phyloP scores from a whole-genome alignment of 2,797 vertebrate genomes.

The Enteromius unitaeniatus region DNA sequence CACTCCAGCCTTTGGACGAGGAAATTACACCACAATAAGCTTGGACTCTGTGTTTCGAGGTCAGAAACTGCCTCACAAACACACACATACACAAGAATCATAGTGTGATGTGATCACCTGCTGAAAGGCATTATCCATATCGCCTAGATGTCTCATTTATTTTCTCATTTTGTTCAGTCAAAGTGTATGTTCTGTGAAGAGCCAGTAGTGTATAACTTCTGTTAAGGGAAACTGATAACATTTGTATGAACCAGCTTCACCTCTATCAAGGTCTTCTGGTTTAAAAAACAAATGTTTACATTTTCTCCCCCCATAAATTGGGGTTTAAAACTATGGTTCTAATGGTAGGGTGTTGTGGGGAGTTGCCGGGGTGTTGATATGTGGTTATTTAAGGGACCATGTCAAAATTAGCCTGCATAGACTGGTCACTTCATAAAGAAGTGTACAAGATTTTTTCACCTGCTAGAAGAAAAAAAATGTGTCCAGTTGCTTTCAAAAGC shows the following conservation, averaged over 20 bases:
- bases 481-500: neutral
- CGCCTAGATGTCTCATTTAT: slow-evolving; percentile 28
- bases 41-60: slow-evolving; percentile 76
- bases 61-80: slow-evolving; percentile 73
- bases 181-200: slow-evolving; percentile 3
- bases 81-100: slow-evolving; percentile 55
- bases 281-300: neutral
- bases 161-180: slow-evolving; percentile 39
- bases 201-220: neutral
- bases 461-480: neutral
- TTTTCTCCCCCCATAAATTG: neutral
- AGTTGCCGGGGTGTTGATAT: neutral
- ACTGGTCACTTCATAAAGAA: neutral
- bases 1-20: slow-evolving; percentile 81
- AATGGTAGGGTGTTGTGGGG: neutral
- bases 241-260: neutral
- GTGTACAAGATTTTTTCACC: neutral
- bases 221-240: slow-evolving; percentile 8
- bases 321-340: neutral
- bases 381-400: neutral
- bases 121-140: slow-evolving; percentile 40
- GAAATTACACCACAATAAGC: slow-evolving; percentile 84
- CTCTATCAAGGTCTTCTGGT: neutral
- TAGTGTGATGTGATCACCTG: slow-evolving; percentile 28
- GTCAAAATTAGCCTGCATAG: neutral